These are phyloP conservation scores for Notothenia coriiceps DNA, from an alignment of 2,113 vertebrate species.

Conservation along the genomic window DNA sequence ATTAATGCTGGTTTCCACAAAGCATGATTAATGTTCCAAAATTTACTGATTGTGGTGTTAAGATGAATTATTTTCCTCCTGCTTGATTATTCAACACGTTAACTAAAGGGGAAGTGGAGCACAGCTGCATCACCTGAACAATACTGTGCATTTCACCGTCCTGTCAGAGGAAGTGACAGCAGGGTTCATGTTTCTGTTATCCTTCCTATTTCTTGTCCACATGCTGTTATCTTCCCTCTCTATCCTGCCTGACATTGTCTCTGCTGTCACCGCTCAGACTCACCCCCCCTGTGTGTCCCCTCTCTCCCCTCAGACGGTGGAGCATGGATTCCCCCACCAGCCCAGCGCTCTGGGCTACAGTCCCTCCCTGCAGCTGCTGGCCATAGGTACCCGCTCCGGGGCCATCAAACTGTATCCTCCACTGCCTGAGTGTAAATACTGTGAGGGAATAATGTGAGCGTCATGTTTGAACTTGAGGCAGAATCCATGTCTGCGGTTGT, in stretches of 20 bases:
- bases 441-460: neutral
- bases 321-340: conserved; percentile 98
- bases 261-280: neutral
- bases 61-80: neutral
- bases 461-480: conserved; percentile 55
- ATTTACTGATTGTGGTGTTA: neutral
- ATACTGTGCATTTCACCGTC: neutral
- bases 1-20: too few species aligned
- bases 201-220: neutral
- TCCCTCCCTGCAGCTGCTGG: conserved; percentile 89
- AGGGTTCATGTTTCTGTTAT: neutral
- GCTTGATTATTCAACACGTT: neutral
- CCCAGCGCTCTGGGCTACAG: conserved; percentile 97
- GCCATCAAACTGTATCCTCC: conserved; percentile 98
- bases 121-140: neutral
- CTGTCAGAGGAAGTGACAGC: neutral
- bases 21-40: neutral
- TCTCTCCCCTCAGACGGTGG: conserved; percentile 89
- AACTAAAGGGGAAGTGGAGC: neutral
- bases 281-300: conserved; percentile 12
- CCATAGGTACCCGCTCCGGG: conserved; percentile 95
- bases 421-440: neutral
- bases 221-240: conserved; percentile 18
- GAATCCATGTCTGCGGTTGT: conserved; percentile 14
- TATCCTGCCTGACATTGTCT: conserved; percentile 25